A percentile compares a stretch with the other conserved stretches of the same genome.
Conservation (phyloP, 2,113 vertebrate species). For the Poecilia latipinna region DNA sequence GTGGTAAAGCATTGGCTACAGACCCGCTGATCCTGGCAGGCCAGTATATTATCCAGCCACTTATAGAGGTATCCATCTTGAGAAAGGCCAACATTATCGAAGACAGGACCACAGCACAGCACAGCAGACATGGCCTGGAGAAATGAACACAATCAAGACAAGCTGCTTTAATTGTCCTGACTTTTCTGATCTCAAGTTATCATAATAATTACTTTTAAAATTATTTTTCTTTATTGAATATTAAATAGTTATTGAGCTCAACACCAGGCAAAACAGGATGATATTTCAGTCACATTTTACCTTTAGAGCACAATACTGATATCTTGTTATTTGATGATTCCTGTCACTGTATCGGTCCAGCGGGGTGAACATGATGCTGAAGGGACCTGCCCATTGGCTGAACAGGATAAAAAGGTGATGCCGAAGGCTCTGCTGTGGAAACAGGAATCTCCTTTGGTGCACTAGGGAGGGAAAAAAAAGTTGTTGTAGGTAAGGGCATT, state of each 20-base stretch:
- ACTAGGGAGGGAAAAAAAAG: constrained; percentile 75
- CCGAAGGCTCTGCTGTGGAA: constrained; percentile 96
- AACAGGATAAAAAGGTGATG: constrained; percentile 98
- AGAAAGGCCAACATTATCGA: constrained; percentile 97
- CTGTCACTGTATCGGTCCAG: constrained; percentile 96
- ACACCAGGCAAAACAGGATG: background rate
- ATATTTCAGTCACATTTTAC: constrained; percentile 66
- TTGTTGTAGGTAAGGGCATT: constrained; percentile 1
- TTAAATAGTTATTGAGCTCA: background rate
- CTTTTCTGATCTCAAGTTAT: background rate
- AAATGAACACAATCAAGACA: constrained; percentile 22
- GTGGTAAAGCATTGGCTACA: constrained; percentile 43
- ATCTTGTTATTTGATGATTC: constrained; percentile 97
- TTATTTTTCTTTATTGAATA: background rate
- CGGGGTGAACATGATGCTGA: constrained; percentile 98
- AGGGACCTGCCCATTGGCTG: constrained; percentile 98
- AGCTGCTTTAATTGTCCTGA: background rate
- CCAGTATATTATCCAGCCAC: constrained; percentile 98
- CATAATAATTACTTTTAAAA: background rate
- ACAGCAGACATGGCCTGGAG: constrained; percentile 97
- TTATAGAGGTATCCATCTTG: constrained; percentile 98
- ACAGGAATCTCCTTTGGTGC: constrained; percentile 95
- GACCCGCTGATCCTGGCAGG: constrained; percentile 94
- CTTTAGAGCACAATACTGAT: constrained; percentile 96
- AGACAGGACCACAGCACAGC: constrained; percentile 96